These are phyloP conservation scores for Austrolebias charrua DNA, from an alignment of 2,797 vertebrate genomes.

Conservation along the genomic window DNA sequence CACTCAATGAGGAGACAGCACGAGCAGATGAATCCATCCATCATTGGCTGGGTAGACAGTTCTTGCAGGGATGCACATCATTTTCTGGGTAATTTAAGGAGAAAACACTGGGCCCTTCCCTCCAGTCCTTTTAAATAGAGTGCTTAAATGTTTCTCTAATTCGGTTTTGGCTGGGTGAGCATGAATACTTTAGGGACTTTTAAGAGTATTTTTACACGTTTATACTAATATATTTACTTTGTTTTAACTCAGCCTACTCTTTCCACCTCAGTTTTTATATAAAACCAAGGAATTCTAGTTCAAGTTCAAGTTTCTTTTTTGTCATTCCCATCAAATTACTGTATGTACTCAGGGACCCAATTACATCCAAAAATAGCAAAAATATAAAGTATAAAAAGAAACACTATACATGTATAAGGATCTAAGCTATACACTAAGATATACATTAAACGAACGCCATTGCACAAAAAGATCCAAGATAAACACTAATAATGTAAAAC, in stretches of 20 bases:
- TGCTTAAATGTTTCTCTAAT: constrained; percentile 4
- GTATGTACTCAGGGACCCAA: too few relatives aligned
- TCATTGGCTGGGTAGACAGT: constrained; percentile 50
- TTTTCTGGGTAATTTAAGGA: constrained; percentile 70
- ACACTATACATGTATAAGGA: too few relatives aligned
- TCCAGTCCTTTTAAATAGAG: constrained; percentile 1
- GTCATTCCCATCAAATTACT: too few relatives aligned
- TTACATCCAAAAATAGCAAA: too few relatives aligned
- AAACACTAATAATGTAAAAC: too few relatives aligned
- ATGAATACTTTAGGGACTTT: constrained; percentile 22
- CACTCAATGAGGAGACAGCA: constrained; percentile 59
- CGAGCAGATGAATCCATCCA: constrained; percentile 63
- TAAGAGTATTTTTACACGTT: not conserved
- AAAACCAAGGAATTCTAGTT: too few relatives aligned
- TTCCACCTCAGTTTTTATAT: not conserved
- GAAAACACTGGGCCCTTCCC: constrained; percentile 30
- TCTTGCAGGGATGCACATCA: constrained; percentile 32
- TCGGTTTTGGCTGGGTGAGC: constrained; percentile 12
- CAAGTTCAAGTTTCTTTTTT: too few relatives aligned
- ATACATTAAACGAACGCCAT: too few relatives aligned
- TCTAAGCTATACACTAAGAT: too few relatives aligned
- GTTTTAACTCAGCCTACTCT: not conserved
- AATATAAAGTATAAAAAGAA: too few relatives aligned
- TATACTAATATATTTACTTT: not conserved
- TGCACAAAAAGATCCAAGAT: too few relatives aligned